A percentile compares a stretch with the other conserved stretches of the same genome.
phyloP scores from a whole-genome alignment of 1,140 invertebrate genomes.

The Venustaconcha ellipsiformis region DNA sequence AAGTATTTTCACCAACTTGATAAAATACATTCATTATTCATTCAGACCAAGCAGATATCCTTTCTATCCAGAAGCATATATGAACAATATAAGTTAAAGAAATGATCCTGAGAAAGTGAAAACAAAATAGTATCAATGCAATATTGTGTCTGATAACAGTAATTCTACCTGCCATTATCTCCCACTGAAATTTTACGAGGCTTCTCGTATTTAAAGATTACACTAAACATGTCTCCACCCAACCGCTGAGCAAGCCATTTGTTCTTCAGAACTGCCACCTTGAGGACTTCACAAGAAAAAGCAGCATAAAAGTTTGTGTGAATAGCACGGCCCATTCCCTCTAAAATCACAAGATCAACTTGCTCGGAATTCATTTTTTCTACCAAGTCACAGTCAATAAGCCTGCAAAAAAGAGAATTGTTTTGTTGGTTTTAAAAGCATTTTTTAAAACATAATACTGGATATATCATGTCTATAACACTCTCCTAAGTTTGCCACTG shows the following conservation, averaged over 20 bases:
- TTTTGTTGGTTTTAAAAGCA: background rate
- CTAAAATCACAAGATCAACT: constrained; percentile 91
- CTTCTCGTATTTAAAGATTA: constrained; percentile 90
- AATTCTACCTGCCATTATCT: no score
- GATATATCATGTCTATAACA: no score
- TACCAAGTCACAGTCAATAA: constrained; percentile 78
- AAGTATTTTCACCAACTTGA: no score
- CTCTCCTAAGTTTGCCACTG: background rate
- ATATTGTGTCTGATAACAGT: no score
- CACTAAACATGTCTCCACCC: constrained; percentile 92
- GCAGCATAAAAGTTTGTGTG: constrained; percentile 94
- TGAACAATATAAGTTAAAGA: no score
- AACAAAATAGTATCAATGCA: no score
- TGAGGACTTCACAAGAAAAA: constrained; percentile 91
- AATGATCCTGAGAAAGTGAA: no score
- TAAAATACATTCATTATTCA: no score
- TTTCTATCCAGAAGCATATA: no score
- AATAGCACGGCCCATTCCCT: constrained; percentile 96
- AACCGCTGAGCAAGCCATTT: constrained; percentile 90
- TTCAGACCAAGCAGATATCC: no score
- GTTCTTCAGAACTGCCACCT: constrained; percentile 94
- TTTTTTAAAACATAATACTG: background rate
- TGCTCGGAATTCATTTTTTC: constrained; percentile 79
- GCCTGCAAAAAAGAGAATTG: constrained; percentile 71
- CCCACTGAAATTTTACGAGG: no score